These are phyloP conservation scores for Pseudomugil tenellus DNA, from an alignment of 2,797 vertebrate species.

Conservation along the genomic window DNA sequence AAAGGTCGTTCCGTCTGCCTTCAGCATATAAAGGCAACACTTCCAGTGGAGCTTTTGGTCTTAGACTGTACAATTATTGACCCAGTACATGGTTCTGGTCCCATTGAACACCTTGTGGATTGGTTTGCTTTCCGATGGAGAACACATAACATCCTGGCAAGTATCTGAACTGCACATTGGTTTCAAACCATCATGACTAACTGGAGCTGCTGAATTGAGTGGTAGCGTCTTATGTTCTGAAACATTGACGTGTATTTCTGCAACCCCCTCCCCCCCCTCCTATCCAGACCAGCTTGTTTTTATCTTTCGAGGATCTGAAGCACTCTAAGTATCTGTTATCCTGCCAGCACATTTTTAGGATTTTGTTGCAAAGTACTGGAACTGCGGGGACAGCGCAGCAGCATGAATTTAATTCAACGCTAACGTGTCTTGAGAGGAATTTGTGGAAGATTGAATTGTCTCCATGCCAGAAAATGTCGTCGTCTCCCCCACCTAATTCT, in stretches of 20 bases:
- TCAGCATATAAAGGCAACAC: not conserved
- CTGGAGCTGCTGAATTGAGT: not conserved
- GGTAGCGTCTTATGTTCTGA: too few relatives aligned
- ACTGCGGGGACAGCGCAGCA: conserved; percentile 12
- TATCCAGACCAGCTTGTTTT: not conserved
- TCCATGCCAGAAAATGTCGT: conserved; percentile 47
- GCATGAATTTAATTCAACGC: conserved; percentile 45
- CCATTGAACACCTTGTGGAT: not conserved
- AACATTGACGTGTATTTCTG: too few relatives aligned
- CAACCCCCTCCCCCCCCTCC: too few relatives aligned
- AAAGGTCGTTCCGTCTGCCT: not conserved
- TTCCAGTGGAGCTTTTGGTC: not conserved
- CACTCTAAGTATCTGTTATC: not conserved
- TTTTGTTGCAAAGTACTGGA: not conserved
- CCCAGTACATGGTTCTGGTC: not conserved
- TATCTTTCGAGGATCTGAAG: conserved; percentile 1
- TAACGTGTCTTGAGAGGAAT: conserved; percentile 54
- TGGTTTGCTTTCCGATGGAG: not conserved
- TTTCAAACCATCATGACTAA: not conserved
- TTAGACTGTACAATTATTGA: not conserved
- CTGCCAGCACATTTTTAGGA: not conserved
- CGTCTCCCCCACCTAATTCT: conserved; percentile 35
- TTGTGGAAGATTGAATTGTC: conserved; percentile 36
- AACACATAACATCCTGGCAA: not conserved
- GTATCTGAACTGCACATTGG: not conserved